Base-by-base conservation (phyloP, 2,888 invertebrate species). In the Drosophila peninsularis region DNA sequence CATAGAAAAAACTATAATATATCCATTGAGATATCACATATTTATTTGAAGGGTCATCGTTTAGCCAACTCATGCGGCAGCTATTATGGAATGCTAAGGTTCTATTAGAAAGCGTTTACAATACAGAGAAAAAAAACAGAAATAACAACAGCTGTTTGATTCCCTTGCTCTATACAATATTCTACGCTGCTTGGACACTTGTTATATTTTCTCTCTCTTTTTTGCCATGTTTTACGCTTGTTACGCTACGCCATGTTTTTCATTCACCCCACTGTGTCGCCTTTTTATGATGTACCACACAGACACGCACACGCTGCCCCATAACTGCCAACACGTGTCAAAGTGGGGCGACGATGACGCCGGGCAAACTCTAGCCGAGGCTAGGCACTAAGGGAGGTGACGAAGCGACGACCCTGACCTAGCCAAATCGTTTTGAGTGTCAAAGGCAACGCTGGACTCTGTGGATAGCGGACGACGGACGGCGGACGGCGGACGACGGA, bases 261-360 rank as follows among this genome's bases (percentile, higher is more conserved):
- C 49, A 50, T 61, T 52, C 58, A 45, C 42, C 54, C 56, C 57
- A 69, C 62, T 66, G 66, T 68, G 64, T 61, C 56, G 47, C 45
- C 67, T 69, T 83, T 83, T 82, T 80, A 75, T 71, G 70, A 85
- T 82, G 71, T 73, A 68, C 69, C 55, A 32, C 54, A 14, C 49
- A 24, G 27, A 19, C 37, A 41, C 44, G n/a, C 41, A 52, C 30
- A 37, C 37, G 13, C 50, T 71, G 66, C 53, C 66, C 83, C 83
- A 85, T 78, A 83, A 78, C 86, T 85, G 86, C 83, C 86, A 85
- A 73, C 83, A 83, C 83, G 83, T 85, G 86, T 86, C 78, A 78
- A 72, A 80, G 53, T 77, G 56, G 62, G 56, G 71, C 64, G 62
- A 69, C 66, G 58, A 79, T 82, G 82, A 84, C 76, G 74, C 64